Conservation (phyloP, 2,797 vertebrate genomes). For the Helicolenus hilgendorfi region DNA sequence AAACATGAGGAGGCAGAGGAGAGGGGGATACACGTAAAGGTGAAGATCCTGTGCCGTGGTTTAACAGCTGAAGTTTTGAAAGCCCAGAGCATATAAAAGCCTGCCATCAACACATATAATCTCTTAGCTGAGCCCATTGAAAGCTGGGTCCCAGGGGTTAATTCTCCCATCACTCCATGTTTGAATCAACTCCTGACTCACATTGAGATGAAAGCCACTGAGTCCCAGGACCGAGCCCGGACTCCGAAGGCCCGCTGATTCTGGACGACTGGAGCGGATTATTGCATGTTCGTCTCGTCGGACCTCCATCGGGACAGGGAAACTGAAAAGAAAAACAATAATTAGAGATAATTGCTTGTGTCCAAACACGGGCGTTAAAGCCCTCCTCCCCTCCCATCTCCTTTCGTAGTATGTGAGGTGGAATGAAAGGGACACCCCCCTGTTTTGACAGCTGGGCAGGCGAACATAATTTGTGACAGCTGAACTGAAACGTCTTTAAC, state of each 20-base stretch:
- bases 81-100: conserved; percentile 95
- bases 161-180: conserved; percentile 99
- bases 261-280: conserved; percentile 96
- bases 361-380: conserved; percentile 99
- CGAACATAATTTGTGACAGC: conserved; percentile 96
- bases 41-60: conserved; percentile 90
- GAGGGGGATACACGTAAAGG: conserved; percentile 36
- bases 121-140: conserved; percentile 98
- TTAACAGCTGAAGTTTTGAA: conserved; percentile 95
- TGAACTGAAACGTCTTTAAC: conserved; percentile 93
- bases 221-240: conserved; percentile 90
- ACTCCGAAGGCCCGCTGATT: conserved; percentile 94
- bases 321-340: conserved; percentile 99
- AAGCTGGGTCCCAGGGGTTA: conserved; percentile 97
- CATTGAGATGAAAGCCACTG: conserved; percentile 97
- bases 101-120: conserved; percentile 99
- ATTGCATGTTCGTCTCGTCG: conserved; percentile 95
- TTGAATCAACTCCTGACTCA: conserved; percentile 99
- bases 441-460: conserved; percentile 99
- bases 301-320: conserved; percentile 97
- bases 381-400: conserved; percentile 87
- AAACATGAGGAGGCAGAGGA: conserved; percentile 24
- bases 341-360: conserved; percentile 99
- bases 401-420: conserved; percentile 97
- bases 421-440: conserved; percentile 99